Percentiles rank a stretch among this genome's conserved stretches.
These are phyloP conservation scores for Pseudopleuronectes americanus DNA, from an alignment of 2,797 vertebrate species.

Conservation along the genomic window DNA sequence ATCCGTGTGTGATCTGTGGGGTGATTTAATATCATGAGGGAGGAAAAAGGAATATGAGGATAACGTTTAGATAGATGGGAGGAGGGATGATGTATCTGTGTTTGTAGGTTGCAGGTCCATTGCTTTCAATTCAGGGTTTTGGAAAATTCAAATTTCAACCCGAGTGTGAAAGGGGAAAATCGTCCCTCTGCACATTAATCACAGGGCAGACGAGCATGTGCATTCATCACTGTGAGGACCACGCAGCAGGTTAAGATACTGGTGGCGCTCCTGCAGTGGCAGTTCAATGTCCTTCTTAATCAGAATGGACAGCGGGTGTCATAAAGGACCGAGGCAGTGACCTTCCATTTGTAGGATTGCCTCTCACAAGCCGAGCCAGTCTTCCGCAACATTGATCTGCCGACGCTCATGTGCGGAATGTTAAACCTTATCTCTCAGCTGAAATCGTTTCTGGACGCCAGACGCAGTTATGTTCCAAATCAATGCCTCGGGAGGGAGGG, in stretches of 20 bases:
- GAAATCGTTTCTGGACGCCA: conserved; percentile 6
- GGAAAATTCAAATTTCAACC: conserved; percentile 6
- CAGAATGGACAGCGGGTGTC: conserved; percentile 53
- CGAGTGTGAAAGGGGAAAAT: neutral
- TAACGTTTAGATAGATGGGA: conserved; percentile 8
- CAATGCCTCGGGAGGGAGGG: conserved; percentile 13
- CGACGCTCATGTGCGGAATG: conserved; percentile 23
- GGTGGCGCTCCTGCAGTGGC: conserved; percentile 15
- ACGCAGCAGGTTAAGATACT: conserved; percentile 38
- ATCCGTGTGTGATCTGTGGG: neutral
- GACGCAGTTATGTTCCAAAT: conserved; percentile 32
- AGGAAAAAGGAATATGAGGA: conserved; percentile 23
- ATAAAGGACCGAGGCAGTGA: conserved; percentile 52
- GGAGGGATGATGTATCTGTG: too few relatives aligned
- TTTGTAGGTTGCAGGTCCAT: neutral
- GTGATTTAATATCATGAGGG: conserved; percentile 29
- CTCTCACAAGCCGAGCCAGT: conserved; percentile 33
- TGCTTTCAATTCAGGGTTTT: neutral
- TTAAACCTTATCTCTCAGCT: conserved; percentile 27
- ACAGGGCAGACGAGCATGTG: neutral
- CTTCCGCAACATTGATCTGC: conserved; percentile 47
- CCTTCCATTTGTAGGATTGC: conserved; percentile 64
- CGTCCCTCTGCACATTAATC: neutral
- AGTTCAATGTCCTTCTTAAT: conserved; percentile 54
- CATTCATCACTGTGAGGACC: conserved; percentile 19